These are phyloP conservation scores for Oreochromis niloticus DNA, from an alignment of 2,113 vertebrate genomes.

Conservation along the genomic window DNA sequence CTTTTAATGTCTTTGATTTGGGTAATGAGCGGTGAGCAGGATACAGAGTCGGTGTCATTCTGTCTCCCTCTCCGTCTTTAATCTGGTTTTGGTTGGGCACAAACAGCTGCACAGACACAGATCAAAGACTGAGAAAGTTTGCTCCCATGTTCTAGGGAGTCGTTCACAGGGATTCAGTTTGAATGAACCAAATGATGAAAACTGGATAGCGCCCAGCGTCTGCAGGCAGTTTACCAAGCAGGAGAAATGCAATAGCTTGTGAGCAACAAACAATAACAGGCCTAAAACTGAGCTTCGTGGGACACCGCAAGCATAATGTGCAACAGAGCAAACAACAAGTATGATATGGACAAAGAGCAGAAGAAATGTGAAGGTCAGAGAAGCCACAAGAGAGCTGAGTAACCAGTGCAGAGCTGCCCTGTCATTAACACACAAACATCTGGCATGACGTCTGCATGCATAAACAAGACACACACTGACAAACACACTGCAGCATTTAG, in stretches of 20 bases:
- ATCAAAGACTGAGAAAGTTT: neutral
- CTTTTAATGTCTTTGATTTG: conserved; percentile 1
- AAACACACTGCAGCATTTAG: conserved; percentile 24
- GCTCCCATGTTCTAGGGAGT: neutral
- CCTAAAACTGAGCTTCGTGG: neutral
- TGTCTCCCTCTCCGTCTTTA: neutral
- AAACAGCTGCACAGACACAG: conserved; percentile 11
- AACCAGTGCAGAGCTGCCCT: conserved; percentile 4
- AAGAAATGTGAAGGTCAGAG: neutral
- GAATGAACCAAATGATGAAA: neutral
- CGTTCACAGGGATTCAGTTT: neutral
- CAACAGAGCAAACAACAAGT: neutral
- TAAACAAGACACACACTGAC: conserved; percentile 35
- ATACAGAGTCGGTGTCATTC: neutral
- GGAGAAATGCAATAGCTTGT: neutral
- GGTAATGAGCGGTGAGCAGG: conserved; percentile 5
- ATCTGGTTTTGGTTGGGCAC: conserved; percentile 21
- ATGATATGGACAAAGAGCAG: neutral
- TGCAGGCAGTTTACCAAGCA: neutral
- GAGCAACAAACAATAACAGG: neutral
- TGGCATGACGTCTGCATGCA: conserved; percentile 39
- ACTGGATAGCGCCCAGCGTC: neutral
- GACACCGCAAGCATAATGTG: neutral
- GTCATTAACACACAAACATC: conserved; percentile 45
- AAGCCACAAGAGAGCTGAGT: conserved; percentile 8